Base-by-base conservation (phyloP, 2,888 invertebrate species). In the Germaria angustata region DNA sequence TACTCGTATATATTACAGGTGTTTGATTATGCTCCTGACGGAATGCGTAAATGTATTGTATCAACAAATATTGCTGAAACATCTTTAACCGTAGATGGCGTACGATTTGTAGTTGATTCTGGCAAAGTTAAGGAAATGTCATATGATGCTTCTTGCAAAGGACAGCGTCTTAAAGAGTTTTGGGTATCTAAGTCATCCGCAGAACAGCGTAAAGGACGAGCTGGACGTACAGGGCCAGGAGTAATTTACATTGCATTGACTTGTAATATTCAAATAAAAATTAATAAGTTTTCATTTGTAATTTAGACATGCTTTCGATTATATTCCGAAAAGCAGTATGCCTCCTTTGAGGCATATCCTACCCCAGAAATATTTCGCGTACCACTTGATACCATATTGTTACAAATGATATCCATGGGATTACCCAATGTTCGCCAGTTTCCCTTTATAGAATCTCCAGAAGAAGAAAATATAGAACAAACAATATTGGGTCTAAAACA, bases 1-100 rank as follows among this genome's bases (percentile, higher is more conserved):
- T 28, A 28, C 6, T 3, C 6, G 6, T 28, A 28, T 28, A 28
- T 28, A 28, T 61, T 32, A 2, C 20, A 87, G 87, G 98, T 95
- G 86, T 99, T 99, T 89, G 98, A 99, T 89, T 96, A 97, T 88
- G 95, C 99, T 0, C 99, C 99, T 0, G 97, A 98, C 72, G 97
- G 98, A 4, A 94, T 97, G 2, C 93, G 99, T 69, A 99, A 99
- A 90, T 99, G 99, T 90, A 97, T 99, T 80, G 95, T 99, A 0
- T 97, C 98, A 0, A 99, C 99, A 0, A 99, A 99, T 89, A 99
- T 99, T 77, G 99, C 99, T 0, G 99, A 99, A 92, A 99, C 99
- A 0, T 99, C 99, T 0, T 95, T 99, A 3, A 99, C 99, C 0
- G 99, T 99, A 71, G 99, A 99, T 90, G 99, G 99, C 0, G 96